Evolutionary conservation across 2,797 vertebrate species (phyloP), one percentile per base, ranked within the genome.

Genomic region (Darevskia nairensis): DNA sequence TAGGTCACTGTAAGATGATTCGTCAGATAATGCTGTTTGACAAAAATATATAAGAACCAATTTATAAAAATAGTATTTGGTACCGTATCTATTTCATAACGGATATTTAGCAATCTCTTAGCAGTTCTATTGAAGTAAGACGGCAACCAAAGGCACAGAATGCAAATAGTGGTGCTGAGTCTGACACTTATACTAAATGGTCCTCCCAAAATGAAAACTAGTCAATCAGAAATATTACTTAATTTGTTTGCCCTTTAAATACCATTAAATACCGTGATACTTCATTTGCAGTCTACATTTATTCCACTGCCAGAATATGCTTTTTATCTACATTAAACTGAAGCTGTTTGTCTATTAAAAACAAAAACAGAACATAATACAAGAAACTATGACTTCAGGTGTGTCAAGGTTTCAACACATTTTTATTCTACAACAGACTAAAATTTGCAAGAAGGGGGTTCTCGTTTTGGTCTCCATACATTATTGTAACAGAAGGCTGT

Each of bases 401-500:
- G 71, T 15, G 19, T 79, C 32, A 94, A 89, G 86, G 15, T 91
- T 84, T 79, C 9, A 55, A 88, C n/a, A 75, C 10, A 74, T 88
- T 93, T 84, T 91, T 90, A 93, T 88, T 88, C 19, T 84, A 32
- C 88, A 88, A 90, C 10, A 66, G 75, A 59, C 59, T 85, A 66
- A 90, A 59, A 91, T 77, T 89, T 89, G 84, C 29, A 89, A 66
- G 29, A 61, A 78, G 50, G 21, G 87, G 87, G 39, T 90, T 82
- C 87, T 92, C 39, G 71, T 44, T 88, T 92, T 77, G 91, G 66
- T 68, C 87, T 91, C 88, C 86, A 77, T 44, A 39, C 81, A 93
- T 90, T 92, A 93, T 88, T 55, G 75, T 46, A 94, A 91, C 69
- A 90, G 93, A 95, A 94, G 25, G 80, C 39, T 32, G 11, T 46